Conservation (phyloP, 2,888 invertebrate species). For the Thereva unica region DNA sequence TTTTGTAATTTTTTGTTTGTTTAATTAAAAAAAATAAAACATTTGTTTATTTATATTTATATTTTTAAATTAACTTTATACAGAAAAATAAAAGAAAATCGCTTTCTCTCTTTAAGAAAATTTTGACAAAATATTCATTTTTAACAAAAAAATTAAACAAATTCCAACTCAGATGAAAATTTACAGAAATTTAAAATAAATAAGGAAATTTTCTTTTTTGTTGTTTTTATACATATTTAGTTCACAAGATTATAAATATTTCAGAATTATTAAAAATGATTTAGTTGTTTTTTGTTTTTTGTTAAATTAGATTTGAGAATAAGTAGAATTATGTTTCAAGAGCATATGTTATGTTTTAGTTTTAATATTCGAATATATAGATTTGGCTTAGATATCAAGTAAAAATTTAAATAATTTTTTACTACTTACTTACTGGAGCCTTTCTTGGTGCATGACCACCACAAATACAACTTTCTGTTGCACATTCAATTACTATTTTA, state of each 20-base stretch:
- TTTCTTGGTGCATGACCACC: neutral
- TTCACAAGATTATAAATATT: neutral
- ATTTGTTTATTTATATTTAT: constrained; percentile 1
- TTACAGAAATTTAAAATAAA: constrained; percentile 18
- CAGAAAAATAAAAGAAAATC: neutral
- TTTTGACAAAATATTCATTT: constrained; percentile 10
- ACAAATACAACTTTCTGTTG: constrained; percentile 24
- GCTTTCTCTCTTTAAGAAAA: constrained; percentile 2
- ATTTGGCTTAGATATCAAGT: constrained; percentile 30
- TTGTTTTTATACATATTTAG: constrained; percentile 7
- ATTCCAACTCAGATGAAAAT: constrained; percentile 37
- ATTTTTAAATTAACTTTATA: constrained; percentile 8
- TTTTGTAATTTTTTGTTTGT: constrained; percentile 14
- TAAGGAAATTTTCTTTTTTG: too few relatives aligned
- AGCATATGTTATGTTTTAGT: neutral
- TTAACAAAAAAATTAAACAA: constrained; percentile 15
- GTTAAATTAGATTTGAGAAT: neutral
- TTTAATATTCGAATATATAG: neutral
- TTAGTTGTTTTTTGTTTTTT: too few relatives aligned
- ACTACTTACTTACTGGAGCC: constrained; percentile 13
- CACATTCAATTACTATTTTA: constrained; percentile 29
- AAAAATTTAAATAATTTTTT: neutral
- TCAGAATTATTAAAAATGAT: neutral
- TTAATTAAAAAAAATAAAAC: constrained; percentile 14
- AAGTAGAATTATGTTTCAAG: neutral